A percentile compares a stretch with the other conserved stretches of the same genome.
Evolutionary conservation across 1,140 invertebrate species (phyloP).

Genomic region (Drosophila santomea): DNA sequence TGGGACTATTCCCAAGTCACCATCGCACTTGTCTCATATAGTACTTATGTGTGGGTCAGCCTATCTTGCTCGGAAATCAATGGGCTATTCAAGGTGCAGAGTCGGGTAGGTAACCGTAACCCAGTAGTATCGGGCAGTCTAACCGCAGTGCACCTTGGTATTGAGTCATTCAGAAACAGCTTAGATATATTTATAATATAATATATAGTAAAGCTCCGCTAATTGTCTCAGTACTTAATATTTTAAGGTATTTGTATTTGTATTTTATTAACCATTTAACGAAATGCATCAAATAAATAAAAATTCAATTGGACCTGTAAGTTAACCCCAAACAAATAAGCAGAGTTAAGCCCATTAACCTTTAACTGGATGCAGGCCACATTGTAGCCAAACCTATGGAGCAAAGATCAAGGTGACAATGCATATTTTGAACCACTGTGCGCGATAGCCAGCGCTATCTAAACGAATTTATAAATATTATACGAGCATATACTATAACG

Average conservation of each 20-base stretch:
- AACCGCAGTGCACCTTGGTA: slow-evolving; percentile 15
- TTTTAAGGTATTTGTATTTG: too few species aligned
- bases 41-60: slow-evolving; percentile 22
- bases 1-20: slow-evolving; percentile 26
- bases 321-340: neutral
- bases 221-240: too few species aligned
- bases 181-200: neutral
- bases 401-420: slow-evolving; percentile 3
- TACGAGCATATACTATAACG: slow-evolving; percentile 26
- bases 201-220: too few species aligned
- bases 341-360: neutral
- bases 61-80: slow-evolving; percentile 32
- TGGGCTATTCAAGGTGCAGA: slow-evolving; percentile 29
- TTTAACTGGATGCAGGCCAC: neutral
- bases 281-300: neutral
- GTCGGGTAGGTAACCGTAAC: slow-evolving; percentile 11
- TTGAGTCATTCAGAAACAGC: neutral
- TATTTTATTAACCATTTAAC: too few species aligned
- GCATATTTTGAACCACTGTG: slow-evolving; percentile 15
- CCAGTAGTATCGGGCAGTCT: neutral
- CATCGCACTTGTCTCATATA: neutral
- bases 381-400: neutral
- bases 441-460: slow-evolving; percentile 17
- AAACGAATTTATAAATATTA: slow-evolving; percentile 46
- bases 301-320: neutral